phyloP scores from a whole-genome alignment of 2,888 invertebrate species.

The Zeuzera pyrina region DNA sequence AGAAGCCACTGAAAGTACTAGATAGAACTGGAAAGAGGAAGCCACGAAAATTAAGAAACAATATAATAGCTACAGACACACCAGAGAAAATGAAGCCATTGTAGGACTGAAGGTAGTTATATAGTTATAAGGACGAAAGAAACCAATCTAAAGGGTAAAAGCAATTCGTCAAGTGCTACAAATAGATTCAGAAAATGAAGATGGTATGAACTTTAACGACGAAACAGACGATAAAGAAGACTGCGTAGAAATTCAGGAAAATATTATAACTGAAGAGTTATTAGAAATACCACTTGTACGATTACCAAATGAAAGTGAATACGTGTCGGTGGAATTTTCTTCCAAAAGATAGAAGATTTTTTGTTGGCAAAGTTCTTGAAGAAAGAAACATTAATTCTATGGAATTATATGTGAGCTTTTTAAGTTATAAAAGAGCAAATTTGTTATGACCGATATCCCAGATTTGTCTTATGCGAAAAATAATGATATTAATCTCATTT shows the following conservation, averaged over 20 bases:
- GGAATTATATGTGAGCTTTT: no score
- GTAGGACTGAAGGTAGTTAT: not conserved
- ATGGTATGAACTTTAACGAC: not conserved
- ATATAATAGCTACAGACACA: no score
- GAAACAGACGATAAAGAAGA: not conserved
- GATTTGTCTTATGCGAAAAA: no score
- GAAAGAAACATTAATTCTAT: no score
- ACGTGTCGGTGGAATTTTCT: not conserved
- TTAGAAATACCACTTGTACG: not conserved
- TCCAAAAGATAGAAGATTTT: no score
- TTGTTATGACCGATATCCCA: no score
- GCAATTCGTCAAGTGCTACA: not conserved
- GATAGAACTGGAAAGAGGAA: no score
- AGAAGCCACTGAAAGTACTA: no score
- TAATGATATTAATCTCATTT: no score
- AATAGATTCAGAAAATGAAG: not conserved
- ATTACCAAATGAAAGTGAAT: not conserved
- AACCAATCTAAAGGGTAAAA: not conserved
- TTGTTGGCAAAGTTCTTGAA: no score
- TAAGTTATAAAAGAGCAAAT: no score
- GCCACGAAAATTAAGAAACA: no score
- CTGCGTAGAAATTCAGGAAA: not conserved
- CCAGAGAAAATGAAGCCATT: not conserved
- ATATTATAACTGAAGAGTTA: not conserved
- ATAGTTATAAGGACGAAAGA: not conserved